Base-by-base conservation (phyloP, 2,888 invertebrate genomes). In the Hydriomena furcata region DNA sequence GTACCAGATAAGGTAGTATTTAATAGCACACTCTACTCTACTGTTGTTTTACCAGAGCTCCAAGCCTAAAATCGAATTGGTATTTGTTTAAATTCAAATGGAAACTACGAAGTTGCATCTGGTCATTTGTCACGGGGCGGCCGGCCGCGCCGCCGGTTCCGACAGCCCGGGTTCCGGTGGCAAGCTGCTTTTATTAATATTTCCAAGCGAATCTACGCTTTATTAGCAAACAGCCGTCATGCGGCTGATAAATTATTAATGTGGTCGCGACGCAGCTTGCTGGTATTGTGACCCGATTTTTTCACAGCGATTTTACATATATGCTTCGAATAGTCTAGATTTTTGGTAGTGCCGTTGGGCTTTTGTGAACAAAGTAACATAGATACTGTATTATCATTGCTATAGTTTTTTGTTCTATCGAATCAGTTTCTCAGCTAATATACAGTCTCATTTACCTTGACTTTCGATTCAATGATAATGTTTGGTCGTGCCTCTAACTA, bases 161-260 rank as follows among this genome's bases (percentile, higher is more conserved):
- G 77, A 70, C 76, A 76, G 72, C 67, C 66, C 73, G 73, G 71
- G 79, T 82, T 82, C 84, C 82, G 80, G 75, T 73, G 78, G 82
- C 85, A 83, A 76, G 82, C 83, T 80, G 85, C 84, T 87, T 88
- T 90, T 89, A 89, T 90, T 90, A 88, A 90, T 89, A 90, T 89
- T 89, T 88, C 83, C 85, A 84, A 76, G 79, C 78, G 84, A 88
- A 85, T 84, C 84, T 78, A 77, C 84, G 89, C 86, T 89, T 89
- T 90, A 90, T 90, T 90, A 89, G 89, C 86, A 88, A 89, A 89
- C 89, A 88, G 82, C 82, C 84, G 89, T 90, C 89, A 88, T 85
- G 82, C 70, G 88, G 83, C 86, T 88, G 88, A 89, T 89, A 89
- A 89, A 89, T 90, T 90, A 90, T 90, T 88, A 89, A 90, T 87